phyloP scores from a whole-genome alignment of 2,888 invertebrate genomes.

The Epistrophe grossulariae region DNA sequence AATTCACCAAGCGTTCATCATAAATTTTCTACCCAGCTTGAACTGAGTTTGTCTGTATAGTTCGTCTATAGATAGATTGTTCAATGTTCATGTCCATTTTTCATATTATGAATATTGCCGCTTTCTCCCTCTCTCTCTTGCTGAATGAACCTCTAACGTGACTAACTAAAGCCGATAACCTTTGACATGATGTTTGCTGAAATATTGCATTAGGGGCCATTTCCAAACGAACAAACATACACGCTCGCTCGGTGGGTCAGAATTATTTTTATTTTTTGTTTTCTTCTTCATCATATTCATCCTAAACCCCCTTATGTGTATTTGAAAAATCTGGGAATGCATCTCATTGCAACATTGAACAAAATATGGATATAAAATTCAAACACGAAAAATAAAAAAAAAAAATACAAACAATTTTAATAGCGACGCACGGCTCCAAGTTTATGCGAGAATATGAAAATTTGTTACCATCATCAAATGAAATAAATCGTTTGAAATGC shows the following conservation, averaged over 20 bases:
- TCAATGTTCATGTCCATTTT: conserved; percentile 3
- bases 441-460: conserved; percentile 38
- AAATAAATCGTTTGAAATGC: conserved; percentile 54
- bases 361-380: conserved; percentile 27
- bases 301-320: neutral
- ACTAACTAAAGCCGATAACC: conserved; percentile 70
- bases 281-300: neutral
- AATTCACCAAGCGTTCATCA: conserved; percentile 57
- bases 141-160: conserved; percentile 34
- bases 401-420: conserved; percentile 41
- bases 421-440: conserved; percentile 11
- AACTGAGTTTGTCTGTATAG: neutral
- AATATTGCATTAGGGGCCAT: conserved; percentile 73
- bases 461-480: conserved; percentile 65
- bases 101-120: neutral
- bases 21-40: conserved; percentile 61
- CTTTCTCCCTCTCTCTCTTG: neutral
- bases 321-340: neutral
- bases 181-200: conserved; percentile 71
- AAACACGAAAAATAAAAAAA: conserved; percentile 26
- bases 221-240: conserved; percentile 66
- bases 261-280: neutral
- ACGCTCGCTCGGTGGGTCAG: conserved; percentile 22
- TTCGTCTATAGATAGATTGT: neutral
- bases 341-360: conserved; percentile 27